phyloP scores from a whole-genome alignment of 2,797 vertebrate species.

The Pseudochirops corinnae region DNA sequence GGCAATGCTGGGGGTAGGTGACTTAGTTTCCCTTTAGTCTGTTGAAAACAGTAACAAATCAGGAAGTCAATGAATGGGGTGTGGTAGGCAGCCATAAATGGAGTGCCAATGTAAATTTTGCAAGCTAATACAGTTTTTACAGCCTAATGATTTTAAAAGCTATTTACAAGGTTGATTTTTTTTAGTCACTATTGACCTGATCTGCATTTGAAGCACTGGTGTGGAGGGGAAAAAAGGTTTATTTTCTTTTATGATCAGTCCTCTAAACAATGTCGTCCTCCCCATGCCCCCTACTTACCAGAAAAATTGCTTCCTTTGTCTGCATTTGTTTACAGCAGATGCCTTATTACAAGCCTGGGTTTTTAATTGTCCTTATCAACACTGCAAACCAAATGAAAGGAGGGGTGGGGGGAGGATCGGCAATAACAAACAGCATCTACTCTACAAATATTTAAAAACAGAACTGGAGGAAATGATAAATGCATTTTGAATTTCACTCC shows the following conservation, averaged over 20 bases:
- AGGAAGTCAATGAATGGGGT: not conserved
- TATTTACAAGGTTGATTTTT: not conserved
- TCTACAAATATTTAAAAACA: conserved; percentile 57
- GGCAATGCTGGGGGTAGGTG: not conserved
- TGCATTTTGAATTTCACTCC: conserved; percentile 38
- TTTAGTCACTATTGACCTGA: conserved; percentile 9
- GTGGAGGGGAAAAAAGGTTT: not conserved
- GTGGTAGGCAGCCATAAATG: not conserved
- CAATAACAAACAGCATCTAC: conserved; percentile 56
- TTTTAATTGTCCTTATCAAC: conserved; percentile 81
- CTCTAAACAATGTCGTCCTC: conserved; percentile 11
- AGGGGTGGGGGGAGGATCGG: not conserved
- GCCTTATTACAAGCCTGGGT: conserved; percentile 77
- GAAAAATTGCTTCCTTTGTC: conserved; percentile 78
- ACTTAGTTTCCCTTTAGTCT: not conserved
- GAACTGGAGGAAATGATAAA: conserved; percentile 36
- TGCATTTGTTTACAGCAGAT: conserved; percentile 79
- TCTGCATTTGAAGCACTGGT: not conserved
- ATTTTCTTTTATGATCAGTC: conserved; percentile 36
- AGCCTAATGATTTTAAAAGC: not conserved
- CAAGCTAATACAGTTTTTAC: conserved; percentile 29
- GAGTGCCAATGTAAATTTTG: conserved; percentile 1
- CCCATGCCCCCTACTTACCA: conserved; percentile 24
- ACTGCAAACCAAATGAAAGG: conserved; percentile 73
- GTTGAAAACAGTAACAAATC: not conserved